Percentiles rank a stretch among this genome's conserved stretches.
These are phyloP conservation scores for Brachypteracias leptosomus DNA, from an alignment of 2,113 vertebrate species.

Conservation along the genomic window DNA sequence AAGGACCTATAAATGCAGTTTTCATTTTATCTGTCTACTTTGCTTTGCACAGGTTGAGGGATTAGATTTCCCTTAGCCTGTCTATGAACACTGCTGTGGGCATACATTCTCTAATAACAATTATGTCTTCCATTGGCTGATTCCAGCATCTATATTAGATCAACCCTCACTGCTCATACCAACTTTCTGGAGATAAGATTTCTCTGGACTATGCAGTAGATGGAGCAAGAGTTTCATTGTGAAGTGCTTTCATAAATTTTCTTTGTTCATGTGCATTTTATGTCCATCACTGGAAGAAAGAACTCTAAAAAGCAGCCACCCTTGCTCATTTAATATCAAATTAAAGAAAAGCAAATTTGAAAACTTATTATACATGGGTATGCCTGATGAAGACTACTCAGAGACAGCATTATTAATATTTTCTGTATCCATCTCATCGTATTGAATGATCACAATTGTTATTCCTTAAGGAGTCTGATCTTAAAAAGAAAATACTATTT, in stretches of 20 bases:
- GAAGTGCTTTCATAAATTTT: neutral
- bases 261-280: slow-evolving; percentile 5
- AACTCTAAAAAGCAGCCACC: neutral
- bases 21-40: neutral
- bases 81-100: neutral
- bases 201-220: slow-evolving; percentile 40
- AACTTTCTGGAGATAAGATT: neutral
- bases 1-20: neutral
- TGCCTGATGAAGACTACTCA: neutral
- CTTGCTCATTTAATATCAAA: neutral
- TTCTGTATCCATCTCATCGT: neutral
- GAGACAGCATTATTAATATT: neutral
- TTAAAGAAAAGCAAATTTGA: neutral
- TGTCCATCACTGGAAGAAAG: neutral
- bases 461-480: neutral
- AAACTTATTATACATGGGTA: neutral
- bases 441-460: neutral
- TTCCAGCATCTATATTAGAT: neutral
- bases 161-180: neutral
- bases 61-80: neutral
- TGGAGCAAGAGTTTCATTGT: slow-evolving; percentile 47
- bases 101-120: neutral
- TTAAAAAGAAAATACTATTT: neutral
- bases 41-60: neutral
- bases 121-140: neutral